Conservation (phyloP, 2,113 vertebrate species). For the Cavia aperea region DNA sequence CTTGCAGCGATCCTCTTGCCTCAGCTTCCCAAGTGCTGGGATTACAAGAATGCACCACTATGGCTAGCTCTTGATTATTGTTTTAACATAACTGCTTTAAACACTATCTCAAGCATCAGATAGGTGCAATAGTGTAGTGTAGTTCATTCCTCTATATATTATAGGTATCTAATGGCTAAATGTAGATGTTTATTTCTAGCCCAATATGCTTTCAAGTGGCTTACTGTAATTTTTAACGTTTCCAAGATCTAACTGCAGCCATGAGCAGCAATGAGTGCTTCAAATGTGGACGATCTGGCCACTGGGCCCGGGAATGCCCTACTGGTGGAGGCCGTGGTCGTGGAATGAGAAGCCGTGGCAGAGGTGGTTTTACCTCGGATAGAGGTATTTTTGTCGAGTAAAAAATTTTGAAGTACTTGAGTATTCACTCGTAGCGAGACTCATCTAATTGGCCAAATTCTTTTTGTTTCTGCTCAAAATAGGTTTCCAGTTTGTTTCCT, state of each 20-base stretch:
- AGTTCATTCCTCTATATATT: not conserved
- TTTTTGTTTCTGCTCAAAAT: conserved; percentile 59
- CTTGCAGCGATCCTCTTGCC: too few relatives aligned
- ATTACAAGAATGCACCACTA: too few relatives aligned
- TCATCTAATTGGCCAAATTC: conserved; percentile 45
- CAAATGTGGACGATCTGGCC: conserved; percentile 94
- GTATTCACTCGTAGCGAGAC: conserved; percentile 7
- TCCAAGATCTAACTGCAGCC: conserved; percentile 78
- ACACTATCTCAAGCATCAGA: not conserved
- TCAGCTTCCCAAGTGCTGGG: too few relatives aligned
- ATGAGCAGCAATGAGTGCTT: conserved; percentile 97
- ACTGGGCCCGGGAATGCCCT: conserved; percentile 97
- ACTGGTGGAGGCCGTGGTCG: conserved; percentile 88
- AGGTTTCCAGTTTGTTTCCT: conserved; percentile 86
- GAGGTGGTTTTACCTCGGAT: conserved; percentile 79
- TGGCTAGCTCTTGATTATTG: not conserved
- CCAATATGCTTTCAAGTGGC: not conserved
- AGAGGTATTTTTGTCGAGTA: conserved; percentile 74
- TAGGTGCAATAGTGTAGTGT: not conserved
- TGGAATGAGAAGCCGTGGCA: conserved; percentile 87
- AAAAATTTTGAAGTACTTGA: conserved; percentile 39
- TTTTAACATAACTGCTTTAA: not conserved
- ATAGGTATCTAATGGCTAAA: not conserved
- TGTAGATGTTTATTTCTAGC: not conserved
- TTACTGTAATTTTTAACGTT: conserved; percentile 18